phyloP scores from a whole-genome alignment of 2,888 invertebrate genomes.

The Nycteola revayana region DNA sequence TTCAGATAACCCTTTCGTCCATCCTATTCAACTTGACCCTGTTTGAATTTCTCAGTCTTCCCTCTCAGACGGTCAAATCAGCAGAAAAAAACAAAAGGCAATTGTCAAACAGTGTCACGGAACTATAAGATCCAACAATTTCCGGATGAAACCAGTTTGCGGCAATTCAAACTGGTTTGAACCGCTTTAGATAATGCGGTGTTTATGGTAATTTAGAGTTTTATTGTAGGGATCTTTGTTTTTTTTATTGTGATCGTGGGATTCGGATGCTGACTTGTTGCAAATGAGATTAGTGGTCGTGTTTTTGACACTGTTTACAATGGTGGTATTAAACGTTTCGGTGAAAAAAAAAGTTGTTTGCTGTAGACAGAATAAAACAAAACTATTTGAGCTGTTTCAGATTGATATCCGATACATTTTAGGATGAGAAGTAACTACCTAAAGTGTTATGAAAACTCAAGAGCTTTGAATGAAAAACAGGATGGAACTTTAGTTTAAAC shows the following conservation, averaged over 20 bases:
- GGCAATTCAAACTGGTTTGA: constrained; percentile 50
- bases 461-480: no score
- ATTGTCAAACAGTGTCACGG: constrained; percentile 70
- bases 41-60: constrained; percentile 47
- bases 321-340: constrained; percentile 29
- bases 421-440: no score
- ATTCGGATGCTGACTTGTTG: constrained; percentile 57
- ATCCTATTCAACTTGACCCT: constrained; percentile 47
- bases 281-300: constrained; percentile 64
- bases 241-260: constrained; percentile 45
- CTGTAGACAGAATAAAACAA: no score
- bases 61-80: constrained; percentile 55
- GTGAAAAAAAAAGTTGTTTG: constrained; percentile 9
- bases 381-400: no score
- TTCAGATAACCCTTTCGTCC: constrained; percentile 45
- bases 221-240: constrained; percentile 60
- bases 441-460: no score
- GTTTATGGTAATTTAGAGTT: constrained; percentile 79
- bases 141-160: constrained; percentile 67
- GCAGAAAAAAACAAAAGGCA: constrained; percentile 54
- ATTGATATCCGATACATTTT: no score
- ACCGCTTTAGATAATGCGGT: constrained; percentile 69
- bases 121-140: constrained; percentile 60
- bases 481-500: no score
- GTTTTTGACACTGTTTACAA: constrained; percentile 31